phyloP scores from a whole-genome alignment of 2,888 invertebrate genomes.

The Isotomurus palustris region DNA sequence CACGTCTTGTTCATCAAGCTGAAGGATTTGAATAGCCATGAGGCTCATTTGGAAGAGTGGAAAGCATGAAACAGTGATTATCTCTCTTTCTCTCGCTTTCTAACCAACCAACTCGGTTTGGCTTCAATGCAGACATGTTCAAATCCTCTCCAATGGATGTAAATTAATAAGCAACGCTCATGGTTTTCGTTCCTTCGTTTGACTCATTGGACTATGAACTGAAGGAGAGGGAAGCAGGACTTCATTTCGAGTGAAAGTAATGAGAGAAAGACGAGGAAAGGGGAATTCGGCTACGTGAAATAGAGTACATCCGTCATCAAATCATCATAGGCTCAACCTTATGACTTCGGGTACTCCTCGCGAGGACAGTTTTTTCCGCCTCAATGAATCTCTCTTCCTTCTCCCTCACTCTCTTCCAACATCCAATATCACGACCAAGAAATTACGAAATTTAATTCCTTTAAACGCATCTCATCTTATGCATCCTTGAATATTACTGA shows the following conservation, averaged over 20 bases:
- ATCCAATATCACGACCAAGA: too few species aligned
- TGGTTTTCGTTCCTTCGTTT: too few species aligned
- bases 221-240: constrained; percentile 8
- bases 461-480: too few species aligned
- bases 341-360: constrained; percentile 21
- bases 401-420: constrained; percentile 38
- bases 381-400: constrained; percentile 32
- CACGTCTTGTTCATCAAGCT: neutral
- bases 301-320: constrained; percentile 1
- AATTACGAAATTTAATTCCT: constrained; percentile 44
- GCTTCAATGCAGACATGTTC: too few species aligned
- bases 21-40: constrained; percentile 13
- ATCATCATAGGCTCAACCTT: neutral
- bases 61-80: constrained; percentile 11
- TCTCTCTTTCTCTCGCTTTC: neutral
- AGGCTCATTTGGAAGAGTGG: constrained; percentile 13
- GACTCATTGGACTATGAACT: too few species aligned
- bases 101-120: constrained; percentile 6
- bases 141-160: too few species aligned
- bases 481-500: too few species aligned
- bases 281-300: neutral
- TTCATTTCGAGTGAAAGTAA: constrained; percentile 10
- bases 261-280: constrained; percentile 2
- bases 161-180: too few species aligned
- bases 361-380: constrained; percentile 45